phyloP scores from a whole-genome alignment of 2,113 vertebrate genomes.

The Cepphus grylle region DNA sequence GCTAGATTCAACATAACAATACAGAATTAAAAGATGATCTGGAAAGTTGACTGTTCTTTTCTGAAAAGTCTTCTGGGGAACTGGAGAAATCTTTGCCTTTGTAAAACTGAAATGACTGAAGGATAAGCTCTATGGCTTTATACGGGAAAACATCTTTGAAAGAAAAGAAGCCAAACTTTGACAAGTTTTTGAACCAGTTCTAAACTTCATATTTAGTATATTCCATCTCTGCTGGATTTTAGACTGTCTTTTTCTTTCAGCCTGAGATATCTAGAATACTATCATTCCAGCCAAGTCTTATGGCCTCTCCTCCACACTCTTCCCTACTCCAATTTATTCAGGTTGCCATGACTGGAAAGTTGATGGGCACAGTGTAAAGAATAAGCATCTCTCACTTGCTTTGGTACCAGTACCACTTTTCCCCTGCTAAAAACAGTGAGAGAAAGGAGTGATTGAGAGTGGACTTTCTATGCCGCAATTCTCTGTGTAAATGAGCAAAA shows the following conservation, averaged over 20 bases:
- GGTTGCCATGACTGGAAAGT: neutral
- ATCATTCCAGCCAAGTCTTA: neutral
- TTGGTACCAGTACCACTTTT: neutral
- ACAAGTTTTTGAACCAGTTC: neutral
- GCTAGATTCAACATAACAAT: neutral
- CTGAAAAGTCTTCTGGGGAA: neutral
- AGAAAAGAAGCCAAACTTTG: neutral
- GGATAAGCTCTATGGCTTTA: neutral
- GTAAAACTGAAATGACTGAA: neutral
- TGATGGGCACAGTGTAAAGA: neutral
- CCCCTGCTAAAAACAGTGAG: neutral
- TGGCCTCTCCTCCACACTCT: neutral
- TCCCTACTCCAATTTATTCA: neutral
- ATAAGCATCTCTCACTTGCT: neutral
- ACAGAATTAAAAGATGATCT: neutral
- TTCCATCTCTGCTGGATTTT: neutral
- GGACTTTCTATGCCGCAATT: neutral
- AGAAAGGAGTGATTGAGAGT: neutral
- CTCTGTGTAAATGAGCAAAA: neutral
- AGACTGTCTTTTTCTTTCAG: neutral
- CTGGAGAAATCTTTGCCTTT: neutral
- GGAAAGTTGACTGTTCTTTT: neutral
- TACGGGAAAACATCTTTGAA: neutral
- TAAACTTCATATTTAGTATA: neutral
- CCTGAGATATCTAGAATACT: neutral